These are phyloP conservation scores for Copidosoma floridanum DNA, from an alignment of 1,140 invertebrate genomes.

Conservation along the genomic window DNA sequence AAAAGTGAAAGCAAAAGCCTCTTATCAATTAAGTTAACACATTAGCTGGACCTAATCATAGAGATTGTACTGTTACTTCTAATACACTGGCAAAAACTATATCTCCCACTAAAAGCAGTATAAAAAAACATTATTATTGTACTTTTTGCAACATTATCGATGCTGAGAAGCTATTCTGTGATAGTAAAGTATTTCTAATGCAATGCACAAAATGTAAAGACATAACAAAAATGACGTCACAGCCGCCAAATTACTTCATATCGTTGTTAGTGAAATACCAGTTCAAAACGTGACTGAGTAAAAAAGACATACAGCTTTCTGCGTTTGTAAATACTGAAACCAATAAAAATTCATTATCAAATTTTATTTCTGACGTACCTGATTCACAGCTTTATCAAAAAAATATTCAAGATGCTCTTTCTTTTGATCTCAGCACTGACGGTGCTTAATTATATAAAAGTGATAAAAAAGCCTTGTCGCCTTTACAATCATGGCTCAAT, in stretches of 20 bases:
- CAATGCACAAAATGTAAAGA: neutral
- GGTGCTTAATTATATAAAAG: conserved; percentile 1
- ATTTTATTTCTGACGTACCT: no score
- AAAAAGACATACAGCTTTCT: neutral
- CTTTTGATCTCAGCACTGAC: neutral
- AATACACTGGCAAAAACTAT: neutral
- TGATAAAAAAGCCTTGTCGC: conserved; percentile 4
- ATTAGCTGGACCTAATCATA: neutral
- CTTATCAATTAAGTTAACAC: neutral
- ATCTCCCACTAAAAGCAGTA: neutral
- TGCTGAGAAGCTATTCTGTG: neutral
- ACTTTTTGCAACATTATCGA: neutral
- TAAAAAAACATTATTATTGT: neutral
- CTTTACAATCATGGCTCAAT: neutral
- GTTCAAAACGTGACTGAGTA: neutral
- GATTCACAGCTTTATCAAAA: neutral
- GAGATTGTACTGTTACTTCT: neutral
- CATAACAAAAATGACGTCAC: no score
- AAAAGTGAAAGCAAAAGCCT: neutral
- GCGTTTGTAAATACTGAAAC: no score
- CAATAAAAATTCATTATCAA: no score
- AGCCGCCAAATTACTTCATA: conserved; percentile 6
- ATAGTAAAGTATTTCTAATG: neutral
- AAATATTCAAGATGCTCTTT: neutral
- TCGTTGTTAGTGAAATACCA: neutral